Evolutionary conservation across 2,888 invertebrate genomes (phyloP), one percentile per base, ranked within the genome.

Genomic region (Troides helena): DNA sequence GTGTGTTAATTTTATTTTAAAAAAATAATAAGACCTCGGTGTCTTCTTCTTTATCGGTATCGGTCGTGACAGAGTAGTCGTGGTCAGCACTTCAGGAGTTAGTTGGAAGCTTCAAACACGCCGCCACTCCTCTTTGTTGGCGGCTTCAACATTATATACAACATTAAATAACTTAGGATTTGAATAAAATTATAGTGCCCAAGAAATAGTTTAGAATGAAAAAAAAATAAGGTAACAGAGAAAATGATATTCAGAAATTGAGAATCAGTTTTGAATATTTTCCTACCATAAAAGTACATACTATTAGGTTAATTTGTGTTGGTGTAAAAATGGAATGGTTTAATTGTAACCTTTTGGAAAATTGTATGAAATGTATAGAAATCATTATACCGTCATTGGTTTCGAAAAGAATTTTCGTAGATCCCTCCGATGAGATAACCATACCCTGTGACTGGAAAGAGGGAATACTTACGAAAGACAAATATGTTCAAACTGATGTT

Each of bases 381-480:
- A 18, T 53, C 4, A 12, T 62, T 46, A 7, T 63, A 25, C 62
- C 70, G 8, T 23, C 21, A 10, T 66, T 62, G 30, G 10, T 69
- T 62, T 36, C 36, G n/a, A 67, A 70, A 23, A 74, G 70, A 71
- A 67, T 63, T 53, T 71, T 74, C n/a, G 39, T 36, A 36, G 70
- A 73, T 72, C 68, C 71, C 56, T 78, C 80, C 7, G 75, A 80
- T 57, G 71, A 73, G 17, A 77, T 81, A 36, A 81, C 81, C n/a
- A 72, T 82, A 14, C 74, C 79, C 0, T 77, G 78, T 73, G 69
- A 75, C 69, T 80, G 81, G 81, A 75, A 73, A 59, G 68, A 62
- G 3, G 57, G 65, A 21, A 23, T 61, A 6, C 61, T 69, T 62
- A 66, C 65, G 10, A 72, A 63, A 71, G 72, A 69, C 46, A 78